Evolutionary conservation across 2,797 vertebrate genomes (phyloP), one percentile per base, ranked within the genome.

Genomic region (Phylloscopus collybita): DNA sequence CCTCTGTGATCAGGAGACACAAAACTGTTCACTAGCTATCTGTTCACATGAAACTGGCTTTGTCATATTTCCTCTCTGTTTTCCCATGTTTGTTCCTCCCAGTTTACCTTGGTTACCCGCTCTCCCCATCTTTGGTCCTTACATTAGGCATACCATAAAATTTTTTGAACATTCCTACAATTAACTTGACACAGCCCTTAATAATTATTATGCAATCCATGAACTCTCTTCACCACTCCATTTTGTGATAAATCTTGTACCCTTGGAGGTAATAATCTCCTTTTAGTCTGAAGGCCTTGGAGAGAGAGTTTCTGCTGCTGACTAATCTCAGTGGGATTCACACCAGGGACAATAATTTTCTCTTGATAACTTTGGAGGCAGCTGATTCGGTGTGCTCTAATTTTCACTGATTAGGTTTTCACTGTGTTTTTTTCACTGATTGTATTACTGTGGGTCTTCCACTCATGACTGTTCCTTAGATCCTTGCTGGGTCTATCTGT

Each of bases 341-440:
- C 69, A 83, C 54, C 61, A 88, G 57, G 72, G 65, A 45, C 69
- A 69, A 57, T 25, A 8, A 83, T 88, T 94, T 94, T 80, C 53
- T 78, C 78, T 64, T 66, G 40, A 38, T 67, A 54, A 56, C 59
- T 9, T 4, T 54, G 75, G 73, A 59, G 86, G 38, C 17, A 84
- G 69, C 66, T 93, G 88, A 94, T 94, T 78, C 59, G 61, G 11
- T 50, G 61, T 72, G 53, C 73, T 94, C 66, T 92, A 61, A 84
- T 94, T 94, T 94, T 86, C 54, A 8, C 42, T 74, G 80, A 93
- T 78, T 67, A 80, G 29, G 10, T 94, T 95, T 91, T 83, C 90
- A 81, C 57, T 81, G 76, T n/a, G n/a, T n/a, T n/a, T n/a, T 94
- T 95, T 91, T 83, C 90, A 81, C 57, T 81, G 76, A 64, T 73